A percentile compares a stretch with the other conserved stretches of the same genome.
Evolutionary conservation across 2,113 vertebrate species (phyloP).

Genomic region (Oxyruncus cristatus): DNA sequence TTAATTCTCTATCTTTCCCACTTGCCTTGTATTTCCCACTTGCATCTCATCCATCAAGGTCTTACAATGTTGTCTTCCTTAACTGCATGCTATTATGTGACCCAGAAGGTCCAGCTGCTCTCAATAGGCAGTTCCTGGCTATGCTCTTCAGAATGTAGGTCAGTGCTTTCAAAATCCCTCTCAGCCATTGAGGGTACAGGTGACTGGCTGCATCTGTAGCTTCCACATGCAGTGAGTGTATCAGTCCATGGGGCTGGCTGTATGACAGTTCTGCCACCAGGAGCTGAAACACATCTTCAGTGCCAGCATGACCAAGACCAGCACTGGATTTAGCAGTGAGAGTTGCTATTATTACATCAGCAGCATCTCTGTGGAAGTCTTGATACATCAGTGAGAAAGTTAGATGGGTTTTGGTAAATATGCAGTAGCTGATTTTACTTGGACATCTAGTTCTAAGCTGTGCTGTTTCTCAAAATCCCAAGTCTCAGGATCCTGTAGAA

Average conservation of each 20-base stretch:
- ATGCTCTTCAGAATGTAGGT: conserved; percentile 42
- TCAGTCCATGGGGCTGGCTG: background rate
- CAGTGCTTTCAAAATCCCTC: background rate
- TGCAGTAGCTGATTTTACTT: background rate
- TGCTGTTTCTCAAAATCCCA: background rate
- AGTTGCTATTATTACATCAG: background rate
- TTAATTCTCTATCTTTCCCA: background rate
- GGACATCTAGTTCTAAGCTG: background rate
- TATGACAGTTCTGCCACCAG: conserved; percentile 30
- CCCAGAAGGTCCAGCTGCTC: conserved; percentile 47
- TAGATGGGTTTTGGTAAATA: background rate
- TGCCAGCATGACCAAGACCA: conserved; percentile 19
- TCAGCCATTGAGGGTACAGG: background rate
- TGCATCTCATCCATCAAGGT: background rate
- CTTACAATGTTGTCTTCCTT: background rate
- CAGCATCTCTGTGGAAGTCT: background rate
- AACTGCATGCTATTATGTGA: background rate
- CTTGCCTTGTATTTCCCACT: background rate
- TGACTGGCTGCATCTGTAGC: conserved; percentile 43
- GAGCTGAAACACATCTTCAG: background rate
- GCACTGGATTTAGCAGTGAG: background rate
- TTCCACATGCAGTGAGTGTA: background rate
- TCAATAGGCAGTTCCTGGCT: background rate
- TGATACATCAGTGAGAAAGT: background rate
- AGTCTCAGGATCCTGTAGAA: background rate